A percentile compares a stretch with the other conserved stretches of the same genome.
Conservation (phyloP, 2,113 vertebrate genomes). For the Misgurnus mizolepis region DNA sequence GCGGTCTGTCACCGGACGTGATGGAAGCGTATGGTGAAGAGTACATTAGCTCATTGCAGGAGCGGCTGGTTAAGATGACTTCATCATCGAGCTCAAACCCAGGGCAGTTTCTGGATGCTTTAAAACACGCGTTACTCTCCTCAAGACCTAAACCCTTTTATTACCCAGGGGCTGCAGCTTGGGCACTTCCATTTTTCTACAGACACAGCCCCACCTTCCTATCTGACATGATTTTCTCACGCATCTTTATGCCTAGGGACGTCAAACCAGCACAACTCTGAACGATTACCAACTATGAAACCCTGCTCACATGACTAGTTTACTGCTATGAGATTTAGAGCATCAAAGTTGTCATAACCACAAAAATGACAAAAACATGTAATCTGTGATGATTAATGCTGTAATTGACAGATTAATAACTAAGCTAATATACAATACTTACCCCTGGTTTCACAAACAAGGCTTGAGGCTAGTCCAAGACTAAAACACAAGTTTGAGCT, state of each 20-base stretch:
- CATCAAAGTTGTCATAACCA: not conserved
- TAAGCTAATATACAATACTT: no score
- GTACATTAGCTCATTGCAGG: conserved; percentile 55
- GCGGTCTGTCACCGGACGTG: not conserved
- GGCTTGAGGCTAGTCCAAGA: no score
- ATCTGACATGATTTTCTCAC: conserved; percentile 46
- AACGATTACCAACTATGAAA: not conserved
- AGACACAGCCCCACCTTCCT: conserved; percentile 45
- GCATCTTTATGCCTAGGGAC: not conserved
- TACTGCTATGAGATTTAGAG: not conserved
- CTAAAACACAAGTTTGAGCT: no score
- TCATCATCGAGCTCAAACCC: conserved; percentile 4
- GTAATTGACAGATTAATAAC: no score
- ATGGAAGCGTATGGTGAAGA: conserved; percentile 57
- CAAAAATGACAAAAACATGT: no score
- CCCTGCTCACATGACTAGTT: no score
- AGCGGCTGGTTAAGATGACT: conserved; percentile 37
- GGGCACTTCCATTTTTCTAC: conserved; percentile 56
- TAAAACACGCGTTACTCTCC: conserved; percentile 62
- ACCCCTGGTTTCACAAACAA: no score
- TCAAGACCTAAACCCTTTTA: conserved; percentile 48
- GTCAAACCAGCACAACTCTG: conserved; percentile 2
- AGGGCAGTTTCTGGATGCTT: conserved; percentile 52
- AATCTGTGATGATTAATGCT: no score
- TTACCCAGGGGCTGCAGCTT: conserved; percentile 48